phyloP scores from a whole-genome alignment of 1,140 invertebrate species.

The Dinoponera quadriceps region DNA sequence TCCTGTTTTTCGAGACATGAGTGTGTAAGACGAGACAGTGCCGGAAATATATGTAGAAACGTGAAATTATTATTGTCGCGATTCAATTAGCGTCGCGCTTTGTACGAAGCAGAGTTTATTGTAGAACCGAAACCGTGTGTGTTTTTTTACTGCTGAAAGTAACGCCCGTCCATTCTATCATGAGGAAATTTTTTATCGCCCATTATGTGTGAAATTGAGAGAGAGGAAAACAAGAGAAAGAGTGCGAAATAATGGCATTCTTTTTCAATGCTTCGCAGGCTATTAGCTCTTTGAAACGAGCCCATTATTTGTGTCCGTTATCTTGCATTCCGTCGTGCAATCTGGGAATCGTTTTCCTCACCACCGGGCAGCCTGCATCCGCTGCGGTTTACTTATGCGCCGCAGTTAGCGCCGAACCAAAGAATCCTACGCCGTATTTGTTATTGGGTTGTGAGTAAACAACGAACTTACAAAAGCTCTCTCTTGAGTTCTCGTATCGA shows the following conservation, averaged over 20 bases:
- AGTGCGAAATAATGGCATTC: background rate
- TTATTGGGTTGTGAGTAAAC: slow-evolving; percentile 80
- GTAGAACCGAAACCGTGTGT: background rate
- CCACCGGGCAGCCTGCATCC: slow-evolving; percentile 82
- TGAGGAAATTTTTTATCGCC: background rate
- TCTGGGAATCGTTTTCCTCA: slow-evolving; percentile 81
- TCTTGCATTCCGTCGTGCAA: slow-evolving; percentile 80
- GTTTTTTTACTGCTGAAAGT: no score
- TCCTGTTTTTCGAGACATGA: background rate
- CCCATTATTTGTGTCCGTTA: slow-evolving; percentile 82
- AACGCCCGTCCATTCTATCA: background rate
- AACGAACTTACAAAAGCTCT: no score
- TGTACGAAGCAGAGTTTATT: background rate
- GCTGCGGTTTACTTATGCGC: slow-evolving; percentile 81
- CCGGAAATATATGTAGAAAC: background rate
- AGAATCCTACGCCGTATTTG: slow-evolving; percentile 77
- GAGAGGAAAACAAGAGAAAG: background rate
- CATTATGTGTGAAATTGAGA: background rate
- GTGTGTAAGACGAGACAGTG: background rate
- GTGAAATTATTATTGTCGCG: background rate
- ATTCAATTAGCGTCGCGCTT: background rate
- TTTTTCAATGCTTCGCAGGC: slow-evolving; percentile 74
- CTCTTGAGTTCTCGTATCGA: no score
- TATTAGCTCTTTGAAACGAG: slow-evolving; percentile 83
- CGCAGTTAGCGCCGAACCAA: slow-evolving; percentile 75